phyloP scores from a whole-genome alignment of 2,797 vertebrate genomes.

The Gila robusta region DNA sequence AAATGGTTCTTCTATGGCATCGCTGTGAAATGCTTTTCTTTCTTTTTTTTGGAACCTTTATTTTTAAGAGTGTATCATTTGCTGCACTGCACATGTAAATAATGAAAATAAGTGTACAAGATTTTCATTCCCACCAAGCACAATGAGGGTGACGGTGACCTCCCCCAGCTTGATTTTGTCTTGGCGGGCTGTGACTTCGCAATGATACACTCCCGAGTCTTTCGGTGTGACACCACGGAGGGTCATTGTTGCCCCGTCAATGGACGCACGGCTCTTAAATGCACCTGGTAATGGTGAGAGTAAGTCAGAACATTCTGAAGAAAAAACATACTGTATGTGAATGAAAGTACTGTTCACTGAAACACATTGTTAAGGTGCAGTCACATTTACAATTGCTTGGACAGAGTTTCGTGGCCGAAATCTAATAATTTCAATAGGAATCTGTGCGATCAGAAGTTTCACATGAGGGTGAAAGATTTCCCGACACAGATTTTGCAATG shows the following conservation, averaged over 20 bases:
- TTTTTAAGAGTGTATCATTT: not conserved
- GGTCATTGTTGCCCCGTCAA: constrained; percentile 87
- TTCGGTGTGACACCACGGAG: constrained; percentile 90
- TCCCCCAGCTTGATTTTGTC: constrained; percentile 88
- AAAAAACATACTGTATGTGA: not conserved
- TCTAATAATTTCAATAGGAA: not conserved
- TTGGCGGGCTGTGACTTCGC: constrained; percentile 88
- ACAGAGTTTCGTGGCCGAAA: not conserved
- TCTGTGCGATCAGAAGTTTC: not conserved
- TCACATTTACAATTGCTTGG: not conserved
- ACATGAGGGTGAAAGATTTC: not conserved
- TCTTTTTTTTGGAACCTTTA: not conserved
- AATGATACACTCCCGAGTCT: constrained; percentile 92
- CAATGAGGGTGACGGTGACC: constrained; percentile 82
- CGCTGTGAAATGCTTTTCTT: not conserved
- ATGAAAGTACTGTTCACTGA: not conserved
- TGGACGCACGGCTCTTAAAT: constrained; percentile 84
- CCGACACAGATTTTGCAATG: not conserved
- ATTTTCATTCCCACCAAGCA: constrained; percentile 76
- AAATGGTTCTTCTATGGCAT: not conserved
- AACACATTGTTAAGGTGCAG: not conserved
- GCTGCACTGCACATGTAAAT: not conserved
- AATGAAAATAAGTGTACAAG: not conserved
- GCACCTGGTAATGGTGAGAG: constrained; percentile 69
- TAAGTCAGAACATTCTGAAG: not conserved